Conservation (phyloP, 2,888 invertebrate genomes). For the Galerucella nymphaeae region DNA sequence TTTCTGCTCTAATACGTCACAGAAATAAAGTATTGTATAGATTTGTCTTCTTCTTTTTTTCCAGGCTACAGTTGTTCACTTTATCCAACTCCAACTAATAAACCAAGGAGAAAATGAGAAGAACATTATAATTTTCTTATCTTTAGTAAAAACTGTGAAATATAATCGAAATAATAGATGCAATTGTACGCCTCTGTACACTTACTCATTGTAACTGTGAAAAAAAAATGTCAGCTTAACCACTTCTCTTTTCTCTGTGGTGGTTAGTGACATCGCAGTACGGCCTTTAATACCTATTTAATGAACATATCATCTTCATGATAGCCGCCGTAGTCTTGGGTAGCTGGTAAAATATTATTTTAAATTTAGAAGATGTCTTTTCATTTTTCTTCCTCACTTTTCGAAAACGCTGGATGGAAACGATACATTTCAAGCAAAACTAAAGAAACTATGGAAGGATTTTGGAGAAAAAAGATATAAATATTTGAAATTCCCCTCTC, state of each 20-base stretch:
- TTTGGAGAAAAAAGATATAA: too few species aligned
- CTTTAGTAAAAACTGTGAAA: too few species aligned
- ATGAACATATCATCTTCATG: conserved; percentile 54
- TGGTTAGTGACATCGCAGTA: conserved; percentile 47
- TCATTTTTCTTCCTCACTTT: background rate
- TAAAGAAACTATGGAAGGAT: too few species aligned
- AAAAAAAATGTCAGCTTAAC: conserved; percentile 56
- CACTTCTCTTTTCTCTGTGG: conserved; percentile 49
- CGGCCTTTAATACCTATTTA: conserved; percentile 56
- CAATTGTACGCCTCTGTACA: conserved; percentile 29
- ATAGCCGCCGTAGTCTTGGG: conserved; percentile 32
- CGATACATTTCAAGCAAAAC: background rate
- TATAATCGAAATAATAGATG: background rate
- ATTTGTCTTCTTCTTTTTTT: too few species aligned
- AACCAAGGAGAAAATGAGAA: too few species aligned
- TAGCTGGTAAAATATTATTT: conserved; percentile 39
- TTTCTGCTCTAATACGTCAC: too few species aligned
- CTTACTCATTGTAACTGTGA: conserved; percentile 49
- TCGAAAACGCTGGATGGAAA: background rate
- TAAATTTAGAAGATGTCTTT: conserved; percentile 35
- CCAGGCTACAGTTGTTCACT: too few species aligned
- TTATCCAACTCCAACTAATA: too few species aligned
- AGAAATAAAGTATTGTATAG: too few species aligned
- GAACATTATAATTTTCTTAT: too few species aligned
- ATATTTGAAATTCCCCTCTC: too few species aligned